Conservation (phyloP, 2,797 vertebrate genomes). For the Dicrostonyx torquatus region DNA sequence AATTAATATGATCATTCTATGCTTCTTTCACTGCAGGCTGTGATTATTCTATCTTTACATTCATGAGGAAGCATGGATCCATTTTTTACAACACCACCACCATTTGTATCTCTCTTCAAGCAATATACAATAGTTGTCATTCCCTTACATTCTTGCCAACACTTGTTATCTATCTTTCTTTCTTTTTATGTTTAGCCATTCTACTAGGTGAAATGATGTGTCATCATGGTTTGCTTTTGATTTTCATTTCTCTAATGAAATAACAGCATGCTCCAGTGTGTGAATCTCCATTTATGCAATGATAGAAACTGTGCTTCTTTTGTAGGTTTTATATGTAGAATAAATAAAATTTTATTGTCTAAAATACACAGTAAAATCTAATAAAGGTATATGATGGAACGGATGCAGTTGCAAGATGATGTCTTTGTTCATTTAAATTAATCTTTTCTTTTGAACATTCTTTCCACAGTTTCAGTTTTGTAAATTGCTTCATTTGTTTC, state of each 20-base stretch:
- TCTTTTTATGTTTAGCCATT: background rate
- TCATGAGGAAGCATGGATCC: background rate
- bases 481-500: background rate
- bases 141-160: background rate
- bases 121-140: background rate
- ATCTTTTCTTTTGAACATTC: background rate
- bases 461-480: background rate
- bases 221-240: background rate
- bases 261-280: background rate
- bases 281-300: background rate
- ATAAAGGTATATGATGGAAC: background rate
- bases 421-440: background rate
- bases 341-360: background rate
- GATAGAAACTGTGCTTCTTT: background rate
- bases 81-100: background rate
- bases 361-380: background rate
- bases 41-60: background rate
- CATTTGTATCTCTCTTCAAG: background rate
- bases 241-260: constrained; percentile 11
- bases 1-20: background rate
- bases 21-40: background rate
- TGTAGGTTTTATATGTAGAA: background rate
- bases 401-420: background rate
- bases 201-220: background rate
- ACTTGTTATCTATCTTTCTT: background rate